Evolutionary conservation across 1,140 invertebrate genomes (phyloP), one percentile per base, ranked within the genome.

Genomic region (Drosophila jambulina): DNA sequence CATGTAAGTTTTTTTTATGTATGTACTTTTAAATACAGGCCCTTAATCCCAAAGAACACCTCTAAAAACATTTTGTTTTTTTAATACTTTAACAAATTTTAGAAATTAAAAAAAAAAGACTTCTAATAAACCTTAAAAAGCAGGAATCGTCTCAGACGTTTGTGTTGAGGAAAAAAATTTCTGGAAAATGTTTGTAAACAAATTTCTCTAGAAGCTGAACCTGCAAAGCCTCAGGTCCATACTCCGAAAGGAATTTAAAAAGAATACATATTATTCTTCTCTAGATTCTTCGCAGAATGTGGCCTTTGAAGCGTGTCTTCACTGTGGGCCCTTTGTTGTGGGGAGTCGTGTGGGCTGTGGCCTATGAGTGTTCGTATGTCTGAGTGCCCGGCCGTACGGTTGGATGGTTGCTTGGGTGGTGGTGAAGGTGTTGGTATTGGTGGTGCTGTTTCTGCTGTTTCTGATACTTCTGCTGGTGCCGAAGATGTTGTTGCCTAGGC

Each of bases 281-380:
- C 4, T 2, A 21, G 4, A 32, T 21, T 34, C 29, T 29, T 19
- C 2, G 9, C 10, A 49, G 17, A 17, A 21, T 53, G 0, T 21
- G 10, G 2, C 4, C 4, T 3, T 27, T 29, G 17, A 19, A 40
- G 0, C 13, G 34, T 25, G 2, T 21, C 4, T 15, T 8, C 29
- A 72, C 70, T 74, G 68, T 61, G 45, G n/a, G 29, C 36, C 36
- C 34, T 45, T 53, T 54, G 59, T 54, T 57, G 56, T 46, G 38
- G 38, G 42, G 23, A 72, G 42, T 46, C 56, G 69, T 67, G 71
- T 75, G 72, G 69, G 58, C 23, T 72, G 53, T 54, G 51, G 64
- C 51, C 38, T 42, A 42, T 34, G 65, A 69, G 65, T 42, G 42
- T 69, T 49, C 27, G 43, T 36, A 45, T 58, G 51, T 71, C 53